Base-by-base conservation (phyloP, 2,113 vertebrate species). In the Varanus komodoensis region DNA sequence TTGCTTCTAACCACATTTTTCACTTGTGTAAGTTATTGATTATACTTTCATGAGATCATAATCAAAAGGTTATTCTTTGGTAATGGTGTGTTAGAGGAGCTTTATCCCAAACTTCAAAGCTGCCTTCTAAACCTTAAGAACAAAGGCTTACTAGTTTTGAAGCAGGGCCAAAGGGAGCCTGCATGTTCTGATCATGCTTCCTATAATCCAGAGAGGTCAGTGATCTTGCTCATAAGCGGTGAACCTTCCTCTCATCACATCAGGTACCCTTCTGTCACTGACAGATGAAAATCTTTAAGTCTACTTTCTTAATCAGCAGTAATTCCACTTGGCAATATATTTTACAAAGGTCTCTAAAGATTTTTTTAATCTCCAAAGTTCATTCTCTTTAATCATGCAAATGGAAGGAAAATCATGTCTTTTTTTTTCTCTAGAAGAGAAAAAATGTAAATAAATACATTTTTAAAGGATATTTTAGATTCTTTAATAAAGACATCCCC, bases 71-170 rank as follows among this genome's bases (percentile, higher is more conserved):
- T 97, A 97, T 96, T 97, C 96, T 96, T 97, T 96, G 95, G 96
- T 97, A 97, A 97, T 95, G 95, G 96, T 96, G 96, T 97, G 97
- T 97, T 97, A 97, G 96, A 96, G 95, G 94, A 97, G 96, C 94
- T 97, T 97, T 98, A 97, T 97, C 96, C 96, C 94, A 91, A 93
- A 97, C 98, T 98, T 98, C 98, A 98, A 98, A 98, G 98, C 96
- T 94, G 82, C 95, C 96, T 95, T 96, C 94, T 91, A 94, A 97
- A 96, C 95, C 96, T 96, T 93, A 96, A 97, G 97, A 98, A 98
- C 97, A 98, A 98, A 98, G 97, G 84, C 93, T 97, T 95, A 86
- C 87, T 93, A 96, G 96, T 96, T 85, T 96, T 97, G 97, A 98
- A 97, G 95, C 21, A 2, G 0, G 3, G 95, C 97, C 97, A 97